These are phyloP conservation scores for Motacilla alba DNA, from an alignment of 2,113 vertebrate species.

Conservation along the genomic window DNA sequence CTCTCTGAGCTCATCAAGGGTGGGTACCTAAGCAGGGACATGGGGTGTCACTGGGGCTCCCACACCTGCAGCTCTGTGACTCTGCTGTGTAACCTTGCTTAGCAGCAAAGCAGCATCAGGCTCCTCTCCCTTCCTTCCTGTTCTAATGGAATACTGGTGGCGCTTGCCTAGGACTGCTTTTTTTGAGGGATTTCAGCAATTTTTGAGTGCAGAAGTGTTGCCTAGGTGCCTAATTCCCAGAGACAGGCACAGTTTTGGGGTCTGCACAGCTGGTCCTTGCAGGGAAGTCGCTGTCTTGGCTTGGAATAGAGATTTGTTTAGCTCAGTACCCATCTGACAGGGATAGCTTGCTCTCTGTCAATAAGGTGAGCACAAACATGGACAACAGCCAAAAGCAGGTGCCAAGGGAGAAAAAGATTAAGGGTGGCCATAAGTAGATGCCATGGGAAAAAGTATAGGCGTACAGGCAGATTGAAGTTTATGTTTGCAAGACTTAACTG, in stretches of 20 bases:
- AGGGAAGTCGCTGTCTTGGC: not conserved
- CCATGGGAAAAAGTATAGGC: not conserved
- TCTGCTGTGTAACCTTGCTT: not conserved
- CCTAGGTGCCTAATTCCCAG: not conserved
- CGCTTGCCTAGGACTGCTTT: not conserved
- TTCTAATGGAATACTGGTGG: not conserved
- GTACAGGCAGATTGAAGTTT: not conserved
- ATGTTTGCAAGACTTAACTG: not conserved
- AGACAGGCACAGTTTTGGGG: not conserved
- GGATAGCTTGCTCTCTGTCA: not conserved
- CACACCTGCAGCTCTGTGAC: not conserved
- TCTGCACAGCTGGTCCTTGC: not conserved
- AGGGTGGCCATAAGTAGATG: not conserved
- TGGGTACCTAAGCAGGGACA: fast-evolving
- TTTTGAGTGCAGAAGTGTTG: not conserved
- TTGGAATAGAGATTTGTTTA: not conserved
- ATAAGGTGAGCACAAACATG: not conserved
- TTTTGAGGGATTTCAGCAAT: not conserved
- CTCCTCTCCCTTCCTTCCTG: not conserved
- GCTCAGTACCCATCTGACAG: not conserved
- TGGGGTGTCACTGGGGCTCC: not conserved
- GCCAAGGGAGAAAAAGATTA: not conserved
- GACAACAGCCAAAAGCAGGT: not conserved
- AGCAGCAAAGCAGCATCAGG: fast-evolving
- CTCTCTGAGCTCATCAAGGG: not conserved